These are phyloP conservation scores for Oopsacas minuta DNA, from an alignment of 37 sponge, comb jelly and placozoan species.

Conservation along the genomic window DNA sequence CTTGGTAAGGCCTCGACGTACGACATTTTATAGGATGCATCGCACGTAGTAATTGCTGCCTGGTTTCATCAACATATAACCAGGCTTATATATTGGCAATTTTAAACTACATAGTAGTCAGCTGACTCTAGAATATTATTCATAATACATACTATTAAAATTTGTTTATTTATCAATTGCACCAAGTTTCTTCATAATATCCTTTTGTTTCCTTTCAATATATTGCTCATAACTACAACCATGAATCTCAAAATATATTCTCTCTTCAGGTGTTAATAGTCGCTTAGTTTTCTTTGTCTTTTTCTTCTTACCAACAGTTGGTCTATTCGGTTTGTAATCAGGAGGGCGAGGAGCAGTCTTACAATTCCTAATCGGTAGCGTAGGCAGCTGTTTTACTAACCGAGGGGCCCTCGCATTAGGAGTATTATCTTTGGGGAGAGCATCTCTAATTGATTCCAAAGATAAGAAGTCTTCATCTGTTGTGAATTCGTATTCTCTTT, in stretches of 20 bases:
- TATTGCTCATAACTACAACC: conserved; percentile 7
- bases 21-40: too few relatives aligned
- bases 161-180: neutral
- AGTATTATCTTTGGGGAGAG: neutral
- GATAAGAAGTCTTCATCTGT: neutral
- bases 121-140: too few relatives aligned
- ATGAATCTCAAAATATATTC: conserved; percentile 12
- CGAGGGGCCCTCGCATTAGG: neutral
- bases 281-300: neutral
- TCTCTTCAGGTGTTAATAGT: neutral
- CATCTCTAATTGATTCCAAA: neutral
- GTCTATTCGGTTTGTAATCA: neutral
- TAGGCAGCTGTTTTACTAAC: neutral
- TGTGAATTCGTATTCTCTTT: neutral
- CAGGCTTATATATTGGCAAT: too few relatives aligned
- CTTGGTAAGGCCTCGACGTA: too few relatives aligned
- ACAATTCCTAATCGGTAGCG: neutral
- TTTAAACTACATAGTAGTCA: too few relatives aligned
- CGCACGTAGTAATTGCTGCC: too few relatives aligned
- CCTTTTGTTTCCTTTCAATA: conserved; percentile 1
- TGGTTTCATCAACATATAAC: too few relatives aligned
- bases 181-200: neutral
- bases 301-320: neutral
- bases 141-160: too few relatives aligned
- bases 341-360: neutral